Evolutionary conservation across 2,888 invertebrate species (phyloP), one percentile per base, ranked within the genome.

Genomic region (Sminthurinus aureus): DNA sequence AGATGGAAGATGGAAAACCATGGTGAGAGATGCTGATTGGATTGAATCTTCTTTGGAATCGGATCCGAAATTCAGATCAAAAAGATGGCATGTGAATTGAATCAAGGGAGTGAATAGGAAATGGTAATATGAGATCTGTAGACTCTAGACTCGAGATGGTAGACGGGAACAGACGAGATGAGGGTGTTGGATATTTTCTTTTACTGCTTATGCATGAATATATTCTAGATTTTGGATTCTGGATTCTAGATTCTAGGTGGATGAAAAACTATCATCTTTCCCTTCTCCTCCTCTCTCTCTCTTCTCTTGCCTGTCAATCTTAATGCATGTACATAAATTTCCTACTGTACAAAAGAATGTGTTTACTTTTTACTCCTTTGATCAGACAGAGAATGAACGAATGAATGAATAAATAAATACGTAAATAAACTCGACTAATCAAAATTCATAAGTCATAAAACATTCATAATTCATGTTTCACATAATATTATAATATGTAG

Each of bases 21-120:
- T 50, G 51, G n/a, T 18, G 75, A 50, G 26, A 84, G 81, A 84
- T 84, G 79, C 81, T 84, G 84, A 84, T 84, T 84, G 84, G 84
- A 82, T 81, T 81, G 80, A 81, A 81, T 81, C 80, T 81, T 81
- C 38, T 38, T 74, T 81, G 80, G 80, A 81, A 73, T 81, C 58
- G 80, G 80, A 81, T 81, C 52, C 58, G 22, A 71, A 58, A 77
- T 82, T 77, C 67, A 78, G 82, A 82, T 75, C 82, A 75, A 82
- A 76, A 75, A 67, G 76, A 82, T 76, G 76, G 67, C 22, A 66
- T 82, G 82, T 76, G 82, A 76, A 82, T 82, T 82, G 82, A 22
- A 69, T 69, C 67, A 74, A 81, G 79, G 66, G 79, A 83, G 75
- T 83, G 83, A 83, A 83, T 79, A 79, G 83, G 74, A 80, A 83